Percentiles rank a stretch among this genome's conserved stretches.
phyloP scores from a whole-genome alignment of 2,113 vertebrate genomes.

The Geococcyx californianus region DNA sequence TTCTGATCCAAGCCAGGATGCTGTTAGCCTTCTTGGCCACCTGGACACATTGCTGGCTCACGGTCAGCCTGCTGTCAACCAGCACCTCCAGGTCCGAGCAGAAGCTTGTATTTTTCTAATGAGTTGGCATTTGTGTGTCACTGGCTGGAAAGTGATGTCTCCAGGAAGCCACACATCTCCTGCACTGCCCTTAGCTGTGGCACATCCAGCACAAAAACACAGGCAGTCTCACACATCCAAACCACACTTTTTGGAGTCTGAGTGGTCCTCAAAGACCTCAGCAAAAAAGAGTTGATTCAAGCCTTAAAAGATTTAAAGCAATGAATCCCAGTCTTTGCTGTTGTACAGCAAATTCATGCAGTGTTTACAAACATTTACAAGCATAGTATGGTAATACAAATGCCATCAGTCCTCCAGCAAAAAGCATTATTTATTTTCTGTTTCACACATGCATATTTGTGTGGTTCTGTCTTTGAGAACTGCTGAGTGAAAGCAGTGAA shows the following conservation, averaged over 20 bases:
- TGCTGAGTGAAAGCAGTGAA: neutral
- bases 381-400: slow-evolving; percentile 32
- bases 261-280: neutral
- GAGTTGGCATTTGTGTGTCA: neutral
- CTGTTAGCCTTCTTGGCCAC: too few relatives aligned
- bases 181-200: neutral
- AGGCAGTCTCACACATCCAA: neutral
- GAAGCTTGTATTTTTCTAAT: neutral
- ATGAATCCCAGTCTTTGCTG: neutral
- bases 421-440: neutral
- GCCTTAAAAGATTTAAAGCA: neutral
- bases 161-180: neutral
- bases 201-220: rapidly evolving
- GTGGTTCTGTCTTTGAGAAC: neutral
- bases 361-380: slow-evolving; percentile 43
- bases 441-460: slow-evolving; percentile 11
- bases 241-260: neutral
- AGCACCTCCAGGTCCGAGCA: neutral
- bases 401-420: neutral
- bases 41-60: too few relatives aligned
- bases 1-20: too few relatives aligned
- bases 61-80: too few relatives aligned
- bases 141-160: neutral
- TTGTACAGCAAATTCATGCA: neutral
- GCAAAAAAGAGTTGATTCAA: neutral